A percentile compares a stretch with the other conserved stretches of the same genome.
These are phyloP conservation scores for Dendrolimus houi DNA, from an alignment of 2,888 invertebrate species.

Conservation along the genomic window DNA sequence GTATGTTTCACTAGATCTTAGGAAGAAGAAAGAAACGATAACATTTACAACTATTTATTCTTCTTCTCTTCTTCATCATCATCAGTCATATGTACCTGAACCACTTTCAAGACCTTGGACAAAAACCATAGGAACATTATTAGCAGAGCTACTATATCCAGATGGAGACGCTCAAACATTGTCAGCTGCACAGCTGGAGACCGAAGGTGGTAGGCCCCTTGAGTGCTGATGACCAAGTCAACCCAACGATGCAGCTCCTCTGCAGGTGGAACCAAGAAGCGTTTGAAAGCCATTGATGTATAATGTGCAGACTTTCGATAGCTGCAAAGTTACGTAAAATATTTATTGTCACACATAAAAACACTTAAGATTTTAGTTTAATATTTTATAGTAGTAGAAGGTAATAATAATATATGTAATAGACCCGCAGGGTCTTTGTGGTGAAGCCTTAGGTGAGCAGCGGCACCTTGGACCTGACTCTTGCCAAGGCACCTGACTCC, in stretches of 20 bases:
- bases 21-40: neutral
- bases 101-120: conserved; percentile 32
- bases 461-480: too few relatives aligned
- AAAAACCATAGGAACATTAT: conserved; percentile 36
- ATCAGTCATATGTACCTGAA: conserved; percentile 27
- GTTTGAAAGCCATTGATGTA: conserved; percentile 25
- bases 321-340: conserved; percentile 14
- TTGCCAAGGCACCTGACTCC: too few relatives aligned
- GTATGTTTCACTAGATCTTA: neutral
- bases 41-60: conserved; percentile 13
- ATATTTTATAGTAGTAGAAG: conserved; percentile 3
- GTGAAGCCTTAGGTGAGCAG: too few relatives aligned
- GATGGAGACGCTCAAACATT: conserved; percentile 23
- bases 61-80: conserved; percentile 21
- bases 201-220: conserved; percentile 31
- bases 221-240: conserved; percentile 24
- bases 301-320: conserved; percentile 25
- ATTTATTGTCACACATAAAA: conserved; percentile 5
- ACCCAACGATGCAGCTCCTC: conserved; percentile 34
- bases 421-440: too few relatives aligned
- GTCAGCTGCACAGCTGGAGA: conserved; percentile 29
- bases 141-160: conserved; percentile 27
- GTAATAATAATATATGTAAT: neutral
- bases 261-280: conserved; percentile 18
- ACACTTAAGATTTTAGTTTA: conserved; percentile 5